These are phyloP conservation scores for Ophiothrix spiculata DNA, from an alignment of 35 echinoderm and acorn worm species.

Conservation along the genomic window DNA sequence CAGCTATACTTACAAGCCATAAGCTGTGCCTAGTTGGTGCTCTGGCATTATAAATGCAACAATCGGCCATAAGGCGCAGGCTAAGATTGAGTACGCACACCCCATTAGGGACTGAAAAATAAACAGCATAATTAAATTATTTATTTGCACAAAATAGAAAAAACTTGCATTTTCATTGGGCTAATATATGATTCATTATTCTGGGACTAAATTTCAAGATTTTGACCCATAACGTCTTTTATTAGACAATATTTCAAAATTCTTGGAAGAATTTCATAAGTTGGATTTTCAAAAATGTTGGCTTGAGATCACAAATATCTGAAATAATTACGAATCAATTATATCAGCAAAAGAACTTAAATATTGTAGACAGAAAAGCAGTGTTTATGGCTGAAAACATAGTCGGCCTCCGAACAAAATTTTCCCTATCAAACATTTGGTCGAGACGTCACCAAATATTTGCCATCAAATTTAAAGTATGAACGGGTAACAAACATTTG, in stretches of 20 bases:
- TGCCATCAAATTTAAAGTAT: no score
- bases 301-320: no score
- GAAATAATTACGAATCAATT: no score
- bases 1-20: slow-evolving; percentile 81
- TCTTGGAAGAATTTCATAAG: not conserved
- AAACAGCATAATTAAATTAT: slow-evolving; percentile 18
- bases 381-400: no score
- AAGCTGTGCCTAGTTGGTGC: slow-evolving; percentile 81
- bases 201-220: not conserved
- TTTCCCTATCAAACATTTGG: no score
- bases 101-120: slow-evolving; percentile 70
- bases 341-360: no score
- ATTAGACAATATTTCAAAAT: not conserved
- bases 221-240: no score
- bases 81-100: slow-evolving; percentile 75
- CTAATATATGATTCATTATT: not conserved
- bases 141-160: not conserved
- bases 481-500: no score
- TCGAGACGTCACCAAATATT: no score
- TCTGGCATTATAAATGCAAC: slow-evolving; percentile 94
- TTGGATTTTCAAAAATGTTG: not conserved
- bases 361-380: no score
- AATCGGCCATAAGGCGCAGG: slow-evolving; percentile 91
- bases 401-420: no score
- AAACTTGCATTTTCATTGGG: not conserved